A percentile compares a stretch with the other conserved stretches of the same genome.
These are phyloP conservation scores for Corydoras sp. DNA, from an alignment of 2,113 vertebrate species.

Conservation along the genomic window DNA sequence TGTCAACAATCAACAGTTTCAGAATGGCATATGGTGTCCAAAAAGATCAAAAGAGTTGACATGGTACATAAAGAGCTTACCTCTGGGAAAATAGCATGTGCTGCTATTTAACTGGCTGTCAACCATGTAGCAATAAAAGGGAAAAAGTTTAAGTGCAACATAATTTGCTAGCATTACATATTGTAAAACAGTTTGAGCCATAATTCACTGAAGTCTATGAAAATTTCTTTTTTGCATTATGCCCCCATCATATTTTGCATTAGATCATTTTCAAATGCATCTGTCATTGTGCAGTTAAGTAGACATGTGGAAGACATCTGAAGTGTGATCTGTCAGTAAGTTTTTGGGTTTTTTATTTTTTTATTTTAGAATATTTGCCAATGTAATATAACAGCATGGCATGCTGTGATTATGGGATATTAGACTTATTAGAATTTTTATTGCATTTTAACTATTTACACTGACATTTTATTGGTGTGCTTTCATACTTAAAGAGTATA, in stretches of 20 bases:
- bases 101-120: background rate
- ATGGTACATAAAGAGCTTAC: background rate
- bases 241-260: constrained; percentile 35
- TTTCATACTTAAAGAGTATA: too few species aligned
- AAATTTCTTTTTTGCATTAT: constrained; percentile 36
- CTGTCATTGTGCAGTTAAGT: background rate
- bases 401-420: too few species aligned
- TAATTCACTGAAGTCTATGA: constrained; percentile 23
- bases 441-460: too few species aligned
- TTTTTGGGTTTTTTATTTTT: too few species aligned
- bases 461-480: too few species aligned
- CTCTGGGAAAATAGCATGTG: background rate
- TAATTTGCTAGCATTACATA: background rate
- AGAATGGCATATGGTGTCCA: background rate
- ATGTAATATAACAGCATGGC: too few species aligned
- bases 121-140: background rate
- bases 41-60: background rate
- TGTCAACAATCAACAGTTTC: background rate
- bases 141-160: too few species aligned
- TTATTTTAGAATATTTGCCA: too few species aligned
- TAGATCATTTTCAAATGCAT: constrained; percentile 30
- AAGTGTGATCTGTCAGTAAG: too few species aligned
- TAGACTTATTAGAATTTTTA: too few species aligned
- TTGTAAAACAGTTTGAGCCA: background rate
- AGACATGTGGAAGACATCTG: too few species aligned